Evolutionary conservation across 2,113 vertebrate species (phyloP).

Genomic region (Beaufortia kweichowensis): DNA sequence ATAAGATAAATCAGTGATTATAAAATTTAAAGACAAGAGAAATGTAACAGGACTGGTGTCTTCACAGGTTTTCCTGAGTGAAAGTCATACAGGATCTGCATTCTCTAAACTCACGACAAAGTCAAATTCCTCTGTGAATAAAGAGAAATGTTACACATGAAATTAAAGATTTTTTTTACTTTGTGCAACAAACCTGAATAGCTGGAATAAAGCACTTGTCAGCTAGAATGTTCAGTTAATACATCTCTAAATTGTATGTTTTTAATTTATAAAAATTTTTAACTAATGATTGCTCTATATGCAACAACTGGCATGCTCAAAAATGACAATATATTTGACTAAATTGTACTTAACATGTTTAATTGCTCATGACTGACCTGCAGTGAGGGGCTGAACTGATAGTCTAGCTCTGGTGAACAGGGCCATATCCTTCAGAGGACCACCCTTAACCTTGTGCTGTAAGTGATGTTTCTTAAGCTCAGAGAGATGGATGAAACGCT

Average conservation of each 20-base stretch:
- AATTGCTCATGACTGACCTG: conserved; percentile 68
- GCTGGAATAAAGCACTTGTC: too few species aligned
- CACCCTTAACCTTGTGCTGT: conserved; percentile 77
- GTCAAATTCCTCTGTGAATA: conserved; percentile 86
- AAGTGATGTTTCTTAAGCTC: conserved; percentile 87
- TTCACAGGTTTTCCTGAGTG: background rate
- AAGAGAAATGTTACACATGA: background rate
- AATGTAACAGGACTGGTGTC: background rate
- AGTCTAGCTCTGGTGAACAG: conserved; percentile 87
- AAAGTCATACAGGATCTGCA: conserved; percentile 65
- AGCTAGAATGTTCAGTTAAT: too few species aligned
- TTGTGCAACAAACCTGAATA: too few species aligned
- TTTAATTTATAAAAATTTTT: too few species aligned
- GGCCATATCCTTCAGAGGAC: conserved; percentile 81
- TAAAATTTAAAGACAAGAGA: background rate
- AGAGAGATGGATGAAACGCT: conserved; percentile 85
- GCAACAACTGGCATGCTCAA: background rate
- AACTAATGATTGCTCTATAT: too few species aligned
- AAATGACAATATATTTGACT: too few species aligned
- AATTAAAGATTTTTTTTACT: too few species aligned
- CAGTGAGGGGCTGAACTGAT: conserved; percentile 87
- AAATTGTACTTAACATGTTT: background rate
- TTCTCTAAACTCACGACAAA: conserved; percentile 89
- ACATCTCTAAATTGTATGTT: too few species aligned
- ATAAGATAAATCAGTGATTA: background rate